Base-by-base conservation (phyloP, 1,140 invertebrate genomes). In the Agrypnia vestita region DNA sequence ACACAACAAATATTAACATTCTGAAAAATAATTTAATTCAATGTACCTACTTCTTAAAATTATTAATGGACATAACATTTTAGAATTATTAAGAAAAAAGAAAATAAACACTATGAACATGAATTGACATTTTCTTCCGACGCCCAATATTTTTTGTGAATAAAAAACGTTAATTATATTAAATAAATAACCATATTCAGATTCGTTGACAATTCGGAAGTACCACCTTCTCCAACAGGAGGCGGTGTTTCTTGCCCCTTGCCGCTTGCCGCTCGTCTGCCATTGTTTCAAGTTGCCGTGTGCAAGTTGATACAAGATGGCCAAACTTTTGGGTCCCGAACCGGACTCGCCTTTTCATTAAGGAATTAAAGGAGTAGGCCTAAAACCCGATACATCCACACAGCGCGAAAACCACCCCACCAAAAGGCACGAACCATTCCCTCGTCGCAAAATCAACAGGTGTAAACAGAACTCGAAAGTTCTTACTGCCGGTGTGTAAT, bases 231-330 rank as follows among this genome's bases (percentile, higher is more conserved):
- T 43, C 62, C 35, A n/a, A 15, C 19, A 67, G 13, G 43, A 25
- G n/a, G 43, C 43, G 11, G 62, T 17, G 43, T n/a, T 67, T 13
- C 35, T 67, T 43, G 43, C 62, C 61, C 51, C 47, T 78, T 64
- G 15, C 47, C 59, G 25, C 25, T 35, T 3, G 25, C 25, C 56
- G 56, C 55, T 78, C 25, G n/a, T 53, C 62, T 78, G 71, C 78
- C 73, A 79, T 82, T 82, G 81, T 82, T 82, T 59, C 76, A 79
- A 78, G 69, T 72, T 72, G 49, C 81, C 75, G 72, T 76, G 78
- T 80, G 78, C 77, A 73, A 80, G 77, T 82, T 82, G 81, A 53
- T 82, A 80, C 81, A 80, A 82, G 81, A 82, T 79, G 81, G 77
- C 53, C 21, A 79, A 82, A 82, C 78, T 82, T 82, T 82, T 79